Percentiles rank a stretch among this genome's conserved stretches.
phyloP scores from a whole-genome alignment of 2,113 vertebrate species.

The Colaptes auratus region DNA sequence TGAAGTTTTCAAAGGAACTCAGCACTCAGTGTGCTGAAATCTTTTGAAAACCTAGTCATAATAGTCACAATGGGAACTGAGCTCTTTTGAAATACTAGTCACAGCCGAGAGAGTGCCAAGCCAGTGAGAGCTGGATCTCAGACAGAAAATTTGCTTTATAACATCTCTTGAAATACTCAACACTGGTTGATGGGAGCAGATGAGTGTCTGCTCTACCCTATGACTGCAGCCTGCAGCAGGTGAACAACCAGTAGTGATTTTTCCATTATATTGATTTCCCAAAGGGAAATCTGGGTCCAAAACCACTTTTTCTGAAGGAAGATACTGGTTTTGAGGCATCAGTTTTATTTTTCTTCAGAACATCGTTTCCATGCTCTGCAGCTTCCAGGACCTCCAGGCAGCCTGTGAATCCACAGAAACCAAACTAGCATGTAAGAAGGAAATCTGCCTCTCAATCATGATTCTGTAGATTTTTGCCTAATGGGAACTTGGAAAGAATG shows the following conservation, averaged over 20 bases:
- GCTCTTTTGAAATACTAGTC: constrained; percentile 26
- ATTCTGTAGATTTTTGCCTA: background rate
- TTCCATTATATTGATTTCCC: background rate
- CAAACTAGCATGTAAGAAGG: background rate
- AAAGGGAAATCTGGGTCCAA: background rate
- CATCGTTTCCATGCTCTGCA: background rate
- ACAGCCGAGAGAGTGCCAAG: background rate
- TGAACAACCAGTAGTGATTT: background rate
- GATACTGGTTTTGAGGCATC: background rate
- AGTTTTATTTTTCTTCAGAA: background rate
- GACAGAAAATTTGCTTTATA: constrained; percentile 32
- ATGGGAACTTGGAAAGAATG: background rate
- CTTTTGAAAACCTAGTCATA: constrained; percentile 46
- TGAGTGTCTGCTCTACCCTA: background rate
- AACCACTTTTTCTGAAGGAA: background rate
- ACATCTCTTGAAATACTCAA: background rate
- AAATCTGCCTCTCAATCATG: background rate
- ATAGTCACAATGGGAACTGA: constrained; percentile 14
- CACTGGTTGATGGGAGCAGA: background rate
- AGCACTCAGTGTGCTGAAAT: constrained; percentile 4
- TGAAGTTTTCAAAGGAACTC: constrained; percentile 2
- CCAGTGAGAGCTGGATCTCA: background rate
- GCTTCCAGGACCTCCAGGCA: background rate
- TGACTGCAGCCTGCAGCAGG: background rate
- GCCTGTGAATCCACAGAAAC: background rate